Percentiles rank a stretch among this genome's conserved stretches.
Evolutionary conservation across 2,797 vertebrate species (phyloP).

Genomic region (Psittacula echo): DNA sequence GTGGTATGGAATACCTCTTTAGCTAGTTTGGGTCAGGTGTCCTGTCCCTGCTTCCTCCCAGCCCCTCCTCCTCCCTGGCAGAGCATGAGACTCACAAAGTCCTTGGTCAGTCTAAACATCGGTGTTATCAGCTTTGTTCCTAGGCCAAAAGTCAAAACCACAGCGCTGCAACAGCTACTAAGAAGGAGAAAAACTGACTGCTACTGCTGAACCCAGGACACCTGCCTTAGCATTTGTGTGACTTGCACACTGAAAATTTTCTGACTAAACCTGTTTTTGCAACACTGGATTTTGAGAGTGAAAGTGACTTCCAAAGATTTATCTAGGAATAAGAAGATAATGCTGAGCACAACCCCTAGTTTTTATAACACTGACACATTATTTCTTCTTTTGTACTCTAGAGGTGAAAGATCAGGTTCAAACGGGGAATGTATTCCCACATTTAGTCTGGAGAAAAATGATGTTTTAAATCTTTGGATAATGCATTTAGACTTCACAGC

Average conservation of each 20-base stretch:
- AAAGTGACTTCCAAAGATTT: not conserved
- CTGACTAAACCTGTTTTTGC: not conserved
- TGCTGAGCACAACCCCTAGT: not conserved
- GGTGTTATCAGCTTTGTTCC: no score
- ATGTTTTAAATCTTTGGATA: not conserved
- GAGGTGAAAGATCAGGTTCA: not conserved
- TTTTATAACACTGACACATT: not conserved
- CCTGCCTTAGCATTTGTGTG: not conserved
- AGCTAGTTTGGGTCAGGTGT: no score
- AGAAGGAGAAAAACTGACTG: no score
- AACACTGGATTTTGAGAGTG: not conserved
- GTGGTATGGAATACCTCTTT: no score
- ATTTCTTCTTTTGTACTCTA: not conserved
- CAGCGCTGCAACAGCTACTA: no score
- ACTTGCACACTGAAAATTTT: not conserved
- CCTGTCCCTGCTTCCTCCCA: no score
- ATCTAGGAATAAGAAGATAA: not conserved
- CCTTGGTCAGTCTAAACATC: no score
- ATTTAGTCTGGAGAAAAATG: not conserved
- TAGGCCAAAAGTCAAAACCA: no score
- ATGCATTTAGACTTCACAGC: not conserved
- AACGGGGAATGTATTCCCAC: not conserved
- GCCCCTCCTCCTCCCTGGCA: no score
- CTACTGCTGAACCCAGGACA: no score
- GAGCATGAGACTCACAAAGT: no score